Evolutionary conservation across 2,888 invertebrate species (phyloP).

Genomic region (Tiliacea citrago): DNA sequence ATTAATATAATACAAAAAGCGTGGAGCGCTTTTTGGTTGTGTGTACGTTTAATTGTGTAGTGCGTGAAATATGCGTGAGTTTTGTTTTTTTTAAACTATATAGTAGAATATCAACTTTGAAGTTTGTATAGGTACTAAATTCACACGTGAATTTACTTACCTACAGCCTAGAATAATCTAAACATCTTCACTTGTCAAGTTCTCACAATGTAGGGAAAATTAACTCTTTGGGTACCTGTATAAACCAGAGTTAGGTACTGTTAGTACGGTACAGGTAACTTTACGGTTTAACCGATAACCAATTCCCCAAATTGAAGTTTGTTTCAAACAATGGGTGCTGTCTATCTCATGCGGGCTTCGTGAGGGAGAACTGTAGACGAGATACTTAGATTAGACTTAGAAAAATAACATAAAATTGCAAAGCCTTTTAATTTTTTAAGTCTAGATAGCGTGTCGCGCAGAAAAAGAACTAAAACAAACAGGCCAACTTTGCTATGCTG

Average conservation of each 20-base stretch:
- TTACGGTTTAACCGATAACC: conserved; percentile 14
- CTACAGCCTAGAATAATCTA: not conserved
- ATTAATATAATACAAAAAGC: too few species aligned
- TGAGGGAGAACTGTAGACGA: conserved; percentile 17
- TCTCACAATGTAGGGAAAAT: conserved; percentile 8
- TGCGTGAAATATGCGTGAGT: too few species aligned
- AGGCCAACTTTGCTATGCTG: too few species aligned
- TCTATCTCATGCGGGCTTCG: conserved; percentile 27
- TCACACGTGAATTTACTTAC: not conserved
- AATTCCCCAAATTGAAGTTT: conserved; percentile 44
- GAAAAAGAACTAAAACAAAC: too few species aligned
- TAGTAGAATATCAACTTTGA: too few species aligned
- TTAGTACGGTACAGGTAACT: too few species aligned
- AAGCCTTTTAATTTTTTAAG: not conserved
- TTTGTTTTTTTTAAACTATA: too few species aligned
- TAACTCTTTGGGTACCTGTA: not conserved
- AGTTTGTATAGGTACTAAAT: not conserved
- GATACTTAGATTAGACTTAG: not conserved
- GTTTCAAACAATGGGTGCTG: conserved; percentile 37
- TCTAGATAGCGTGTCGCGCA: too few species aligned
- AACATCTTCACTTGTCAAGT: not conserved
- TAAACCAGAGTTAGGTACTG: conserved; percentile 5
- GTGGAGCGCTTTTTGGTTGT: too few species aligned
- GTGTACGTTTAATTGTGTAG: too few species aligned
- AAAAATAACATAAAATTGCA: conserved; percentile 31